phyloP scores from a whole-genome alignment of 1,140 invertebrate species.

The Dolichoris vasculosae region DNA sequence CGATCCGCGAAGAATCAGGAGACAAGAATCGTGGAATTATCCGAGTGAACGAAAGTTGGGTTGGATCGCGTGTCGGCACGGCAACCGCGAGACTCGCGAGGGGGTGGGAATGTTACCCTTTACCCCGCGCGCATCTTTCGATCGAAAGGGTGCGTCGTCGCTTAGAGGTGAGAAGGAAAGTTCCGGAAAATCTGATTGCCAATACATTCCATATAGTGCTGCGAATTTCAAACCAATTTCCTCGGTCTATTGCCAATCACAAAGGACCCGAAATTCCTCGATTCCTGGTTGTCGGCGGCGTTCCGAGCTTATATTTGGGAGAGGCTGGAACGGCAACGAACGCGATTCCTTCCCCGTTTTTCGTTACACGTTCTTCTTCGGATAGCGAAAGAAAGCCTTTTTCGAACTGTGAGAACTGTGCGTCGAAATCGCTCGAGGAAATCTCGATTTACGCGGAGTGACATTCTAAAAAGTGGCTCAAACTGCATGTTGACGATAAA shows the following conservation, averaged over 20 bases:
- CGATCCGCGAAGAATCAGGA: not conserved
- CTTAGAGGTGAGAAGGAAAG: not conserved
- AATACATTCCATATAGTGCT: slow-evolving; percentile 67
- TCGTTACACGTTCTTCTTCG: not conserved
- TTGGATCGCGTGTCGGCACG: not conserved
- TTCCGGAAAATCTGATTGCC: slow-evolving; percentile 67
- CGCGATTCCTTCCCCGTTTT: too few relatives aligned
- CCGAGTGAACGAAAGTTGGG: not conserved
- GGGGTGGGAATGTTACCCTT: not conserved
- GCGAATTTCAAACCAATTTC: slow-evolving; percentile 72
- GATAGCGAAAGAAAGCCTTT: not conserved
- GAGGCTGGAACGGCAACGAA: not conserved
- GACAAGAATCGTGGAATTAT: slow-evolving; percentile 10
- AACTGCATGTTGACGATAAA: not conserved
- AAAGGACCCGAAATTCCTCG: slow-evolving; percentile 66
- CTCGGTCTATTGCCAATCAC: slow-evolving; percentile 71
- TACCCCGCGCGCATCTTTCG: not conserved
- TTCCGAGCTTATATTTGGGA: not conserved
- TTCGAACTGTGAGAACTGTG: not conserved
- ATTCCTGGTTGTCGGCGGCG: slow-evolving; percentile 61
- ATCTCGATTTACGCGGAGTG: not conserved
- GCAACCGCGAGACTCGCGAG: not conserved
- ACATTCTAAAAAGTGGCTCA: not conserved
- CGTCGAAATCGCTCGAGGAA: not conserved
- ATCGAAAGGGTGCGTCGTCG: not conserved